Evolutionary conservation across 2,113 vertebrate genomes (phyloP).

Genomic region (Sturnira hondurensis): DNA sequence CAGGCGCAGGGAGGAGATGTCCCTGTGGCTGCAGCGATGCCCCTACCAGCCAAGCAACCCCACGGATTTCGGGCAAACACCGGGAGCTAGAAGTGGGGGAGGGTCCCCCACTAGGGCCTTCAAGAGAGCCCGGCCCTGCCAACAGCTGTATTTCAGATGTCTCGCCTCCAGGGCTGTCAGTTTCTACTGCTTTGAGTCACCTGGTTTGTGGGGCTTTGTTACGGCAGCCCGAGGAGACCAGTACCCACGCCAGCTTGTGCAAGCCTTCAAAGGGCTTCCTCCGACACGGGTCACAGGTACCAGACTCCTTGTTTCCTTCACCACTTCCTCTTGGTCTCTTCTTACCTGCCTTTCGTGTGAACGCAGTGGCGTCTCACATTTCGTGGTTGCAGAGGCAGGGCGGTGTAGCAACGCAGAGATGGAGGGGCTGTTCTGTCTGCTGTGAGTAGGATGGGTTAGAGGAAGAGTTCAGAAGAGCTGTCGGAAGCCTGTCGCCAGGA

Average conservation of each 20-base stretch:
- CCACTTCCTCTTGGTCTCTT: not conserved
- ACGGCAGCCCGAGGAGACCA: not conserved
- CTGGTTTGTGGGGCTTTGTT: not conserved
- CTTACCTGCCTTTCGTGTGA: not conserved
- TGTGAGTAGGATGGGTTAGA: fast-evolving
- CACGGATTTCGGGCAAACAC: not conserved
- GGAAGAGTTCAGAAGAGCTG: not conserved
- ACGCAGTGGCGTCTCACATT: not conserved
- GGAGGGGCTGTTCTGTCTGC: not conserved
- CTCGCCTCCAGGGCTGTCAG: not conserved
- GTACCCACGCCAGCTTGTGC: fast-evolving
- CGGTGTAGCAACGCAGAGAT: not conserved
- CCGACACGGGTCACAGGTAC: not conserved
- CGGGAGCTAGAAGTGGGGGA: not conserved
- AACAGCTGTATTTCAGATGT: not conserved
- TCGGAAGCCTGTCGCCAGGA: not conserved
- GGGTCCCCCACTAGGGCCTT: fast-evolving
- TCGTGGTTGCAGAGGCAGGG: not conserved
- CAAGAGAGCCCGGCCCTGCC: not conserved
- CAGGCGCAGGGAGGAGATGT: not conserved
- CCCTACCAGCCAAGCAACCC: too few species aligned
- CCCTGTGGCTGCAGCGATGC: too few species aligned
- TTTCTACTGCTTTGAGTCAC: not conserved
- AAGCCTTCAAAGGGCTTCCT: not conserved
- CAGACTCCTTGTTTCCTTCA: not conserved